Base-by-base conservation (phyloP, 2,888 invertebrate genomes). In the Sinopyrophorus schimmeli region DNA sequence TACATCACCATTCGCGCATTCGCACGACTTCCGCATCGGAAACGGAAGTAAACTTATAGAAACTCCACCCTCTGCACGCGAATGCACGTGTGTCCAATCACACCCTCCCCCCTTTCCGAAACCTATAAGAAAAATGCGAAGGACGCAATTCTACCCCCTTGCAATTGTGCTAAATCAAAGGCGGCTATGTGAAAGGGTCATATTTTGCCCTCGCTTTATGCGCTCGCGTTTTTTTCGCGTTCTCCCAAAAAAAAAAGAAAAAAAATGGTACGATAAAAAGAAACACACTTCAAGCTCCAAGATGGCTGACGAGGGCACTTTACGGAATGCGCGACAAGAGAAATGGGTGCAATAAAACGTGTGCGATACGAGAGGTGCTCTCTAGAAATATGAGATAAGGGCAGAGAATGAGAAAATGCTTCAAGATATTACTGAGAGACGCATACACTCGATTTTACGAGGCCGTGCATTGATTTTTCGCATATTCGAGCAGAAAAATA, bases 311-410 rank as follows among this genome's bases (percentile, higher is more conserved):
- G 55, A 61, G 63, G 57, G 60, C 59, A 59, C 63, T 63, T 62
- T 60, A 48, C 53, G 57, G 62, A 64, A 61, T 56, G 60, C 59
- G 60, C 56, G 57, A 62, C 61, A 61, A 61, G 64, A 66, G 63
- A 61, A 65, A 63, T 60, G 63, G 60, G 57, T 59, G 65, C 64
- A 68, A 68, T 66, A 69, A 67, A 67, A 67, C 66, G 65, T 67
- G 64, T 66, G 66, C 66, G 66, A 68, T 67, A 67, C 61, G 64
- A 62, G 60, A 63, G 64, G 61, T 62, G 63, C 63, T 64, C 60
- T 63, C 60, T 56, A 64, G 68, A 64, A 65, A 66, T 65, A 64
- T 64, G 61, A 67, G 66, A 66, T 64, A 65, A 65, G 63, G 60
- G 60, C 55, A 47, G 53, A 59, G 59, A 63, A 64, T 62, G 63